Conservation (phyloP, 1,140 invertebrate species). For the Drosophila mayri region DNA sequence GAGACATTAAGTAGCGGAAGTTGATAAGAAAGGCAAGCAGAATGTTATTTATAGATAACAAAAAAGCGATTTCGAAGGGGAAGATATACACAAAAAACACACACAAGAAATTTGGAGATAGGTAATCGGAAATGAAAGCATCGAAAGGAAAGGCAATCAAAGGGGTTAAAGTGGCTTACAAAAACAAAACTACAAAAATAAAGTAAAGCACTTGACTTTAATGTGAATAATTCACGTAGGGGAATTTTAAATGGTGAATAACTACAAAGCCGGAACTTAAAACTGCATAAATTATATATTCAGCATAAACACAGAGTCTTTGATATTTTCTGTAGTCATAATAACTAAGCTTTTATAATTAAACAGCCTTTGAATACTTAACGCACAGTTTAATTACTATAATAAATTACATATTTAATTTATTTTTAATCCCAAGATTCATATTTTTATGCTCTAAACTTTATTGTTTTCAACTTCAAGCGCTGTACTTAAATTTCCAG, state of each 20-base stretch:
- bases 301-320: background rate
- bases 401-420: slow-evolving; percentile 4
- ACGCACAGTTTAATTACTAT: background rate
- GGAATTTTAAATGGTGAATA: slow-evolving; percentile 1
- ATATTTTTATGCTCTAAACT: slow-evolving; percentile 10
- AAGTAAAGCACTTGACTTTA: slow-evolving; percentile 10
- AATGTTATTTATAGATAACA: slow-evolving; percentile 48
- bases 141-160: slow-evolving; percentile 7
- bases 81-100: slow-evolving; percentile 4
- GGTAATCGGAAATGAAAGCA: slow-evolving; percentile 20
- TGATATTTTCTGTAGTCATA: background rate
- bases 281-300: background rate
- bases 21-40: slow-evolving; percentile 53
- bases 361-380: background rate
- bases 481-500: slow-evolving; percentile 13
- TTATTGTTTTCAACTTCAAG: slow-evolving; percentile 26
- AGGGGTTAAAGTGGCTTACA: slow-evolving; percentile 18
- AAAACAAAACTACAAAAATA: slow-evolving; percentile 2
- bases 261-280: background rate
- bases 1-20: slow-evolving; percentile 45
- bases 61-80: slow-evolving; percentile 14
- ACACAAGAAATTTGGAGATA: slow-evolving; percentile 27
- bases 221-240: background rate
- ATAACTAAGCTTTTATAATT: background rate
- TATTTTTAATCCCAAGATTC: background rate